A percentile compares a stretch with the other conserved stretches of the same genome.
Evolutionary conservation across 2,888 invertebrate genomes (phyloP).

Genomic region (Calameuta filiformis): DNA sequence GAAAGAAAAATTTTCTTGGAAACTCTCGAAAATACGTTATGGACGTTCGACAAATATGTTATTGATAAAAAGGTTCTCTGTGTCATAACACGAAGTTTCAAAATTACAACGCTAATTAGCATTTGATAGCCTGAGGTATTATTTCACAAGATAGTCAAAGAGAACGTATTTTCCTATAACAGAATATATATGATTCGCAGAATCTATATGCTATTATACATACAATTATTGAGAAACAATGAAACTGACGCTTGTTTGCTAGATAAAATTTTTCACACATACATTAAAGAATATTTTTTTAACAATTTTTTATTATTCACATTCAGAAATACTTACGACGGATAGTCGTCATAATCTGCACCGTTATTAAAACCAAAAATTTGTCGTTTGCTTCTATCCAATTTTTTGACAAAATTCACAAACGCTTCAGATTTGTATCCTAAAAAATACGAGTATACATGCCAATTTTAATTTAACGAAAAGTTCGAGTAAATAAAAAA

Average conservation of each 20-base stretch:
- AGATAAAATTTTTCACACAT: not conserved
- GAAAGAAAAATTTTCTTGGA: not conserved
- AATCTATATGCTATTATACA: not conserved
- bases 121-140: not conserved
- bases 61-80: not conserved
- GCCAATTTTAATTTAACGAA: not conserved
- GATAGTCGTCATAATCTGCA: not conserved
- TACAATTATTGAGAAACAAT: too few relatives aligned
- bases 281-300: not conserved
- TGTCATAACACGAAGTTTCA: not conserved
- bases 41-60: not conserved
- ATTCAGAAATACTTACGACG: not conserved
- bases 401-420: not conserved
- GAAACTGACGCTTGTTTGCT: not conserved
- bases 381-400: not conserved
- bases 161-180: not conserved
- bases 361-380: not conserved
- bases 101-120: not conserved
- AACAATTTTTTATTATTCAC: not conserved
- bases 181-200: not conserved
- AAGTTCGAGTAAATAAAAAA: not conserved
- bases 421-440: not conserved
- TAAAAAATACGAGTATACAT: not conserved
- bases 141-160: not conserved
- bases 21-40: not conserved